Percentiles rank a stretch among this genome's conserved stretches.
Conservation (phyloP, 2,797 vertebrate species). For the Megaceryle alcyon region DNA sequence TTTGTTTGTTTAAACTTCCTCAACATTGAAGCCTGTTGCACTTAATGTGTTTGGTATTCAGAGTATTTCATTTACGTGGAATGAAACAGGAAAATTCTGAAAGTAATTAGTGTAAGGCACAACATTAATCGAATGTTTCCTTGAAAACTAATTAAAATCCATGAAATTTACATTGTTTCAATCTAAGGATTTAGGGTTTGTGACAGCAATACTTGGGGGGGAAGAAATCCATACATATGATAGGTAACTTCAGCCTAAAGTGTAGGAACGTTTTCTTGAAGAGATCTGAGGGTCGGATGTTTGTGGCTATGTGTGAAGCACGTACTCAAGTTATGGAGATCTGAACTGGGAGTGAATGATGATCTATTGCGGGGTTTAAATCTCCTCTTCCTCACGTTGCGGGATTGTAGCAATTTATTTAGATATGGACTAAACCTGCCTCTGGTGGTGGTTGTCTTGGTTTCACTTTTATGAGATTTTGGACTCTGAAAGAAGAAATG, state of each 20-base stretch:
- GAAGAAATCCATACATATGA: no score
- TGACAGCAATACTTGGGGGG: background rate
- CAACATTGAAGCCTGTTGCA: background rate
- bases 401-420: background rate
- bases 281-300: background rate
- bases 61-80: background rate
- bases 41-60: background rate
- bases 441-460: background rate
- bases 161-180: background rate
- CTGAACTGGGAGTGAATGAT: background rate
- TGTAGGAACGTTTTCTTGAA: background rate
- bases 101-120: background rate
- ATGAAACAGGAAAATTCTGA: background rate
- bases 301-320: background rate
- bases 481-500: background rate
- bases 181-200: background rate
- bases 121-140: background rate
- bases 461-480: background rate
- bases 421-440: background rate
- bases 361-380: background rate
- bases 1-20: background rate
- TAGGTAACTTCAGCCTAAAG: background rate
- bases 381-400: background rate
- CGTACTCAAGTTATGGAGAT: fast-evolving
- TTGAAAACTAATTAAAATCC: background rate